A percentile compares a stretch with the other conserved stretches of the same genome.
Evolutionary conservation across 2,113 vertebrate species (phyloP).

Genomic region (Eidolon helvum): DNA sequence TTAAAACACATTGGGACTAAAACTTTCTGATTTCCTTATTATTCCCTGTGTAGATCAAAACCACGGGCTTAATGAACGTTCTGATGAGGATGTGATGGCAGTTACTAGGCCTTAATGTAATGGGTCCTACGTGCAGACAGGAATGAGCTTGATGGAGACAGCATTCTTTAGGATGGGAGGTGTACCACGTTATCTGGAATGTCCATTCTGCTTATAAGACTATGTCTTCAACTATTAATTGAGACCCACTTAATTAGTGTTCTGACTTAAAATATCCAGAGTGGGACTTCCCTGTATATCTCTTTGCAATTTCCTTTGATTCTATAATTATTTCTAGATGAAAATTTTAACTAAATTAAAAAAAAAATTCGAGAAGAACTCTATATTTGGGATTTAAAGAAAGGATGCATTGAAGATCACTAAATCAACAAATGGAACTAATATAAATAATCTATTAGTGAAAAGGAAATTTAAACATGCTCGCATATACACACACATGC

Average conservation of each 20-base stretch:
- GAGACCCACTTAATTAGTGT: neutral
- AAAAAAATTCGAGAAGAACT: neutral
- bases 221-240: neutral
- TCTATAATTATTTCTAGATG: neutral
- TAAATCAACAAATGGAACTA: neutral
- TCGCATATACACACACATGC: accelerated
- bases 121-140: neutral
- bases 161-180: neutral
- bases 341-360: neutral
- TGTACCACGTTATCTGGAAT: neutral
- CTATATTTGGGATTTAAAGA: neutral
- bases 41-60: neutral
- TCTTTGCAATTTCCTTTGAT: neutral
- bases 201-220: neutral
- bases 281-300: neutral
- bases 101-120: neutral
- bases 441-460: neutral
- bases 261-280: neutral
- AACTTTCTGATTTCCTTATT: neutral
- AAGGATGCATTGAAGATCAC: neutral
- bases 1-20: neutral
- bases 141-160: neutral
- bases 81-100: neutral
- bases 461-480: neutral
- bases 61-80: neutral